Base-by-base conservation (phyloP, 2,797 vertebrate species). In the Microctenopoma steveboyesi region DNA sequence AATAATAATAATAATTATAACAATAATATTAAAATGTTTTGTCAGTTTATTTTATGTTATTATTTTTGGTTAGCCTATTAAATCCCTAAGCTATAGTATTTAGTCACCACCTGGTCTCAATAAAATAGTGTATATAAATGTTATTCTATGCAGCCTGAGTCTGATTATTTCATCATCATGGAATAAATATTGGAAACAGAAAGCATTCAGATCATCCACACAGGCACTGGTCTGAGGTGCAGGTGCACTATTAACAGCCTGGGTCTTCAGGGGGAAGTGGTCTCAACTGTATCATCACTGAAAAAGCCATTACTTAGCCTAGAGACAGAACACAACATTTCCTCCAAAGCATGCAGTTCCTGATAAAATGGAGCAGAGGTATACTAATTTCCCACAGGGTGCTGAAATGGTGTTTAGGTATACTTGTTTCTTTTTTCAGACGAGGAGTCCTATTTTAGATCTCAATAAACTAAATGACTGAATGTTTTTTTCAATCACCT, bases 271-370 rank as follows among this genome's bases (percentile, higher is more conserved):
- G 58, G 52, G 61, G 69, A 82, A 74, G 42, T 47, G 53, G 16
- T 78, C 50, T 57, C 66, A 75, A 78, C 62, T 84, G 67, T 59
- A 74, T 73, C 66, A 79, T 71, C 67, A 77, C 40, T 53, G 65
- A 78, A 84, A 66, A 78, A 50, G 57, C 55, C 68, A 69, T 79
- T 45, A 73, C 13, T 84, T 74, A 86, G 33, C 30, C 16, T 9
- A 6, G 45, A 62, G 50, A 56, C 39, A 63, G 59, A 63, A 67
- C 48, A 62, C 42, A 78, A 33, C 50, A 60, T 76, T 57, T 78
- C 58, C 56, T 64, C 79, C 52, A 75, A 59, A 68, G 65, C 28
- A 35, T 55, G 45, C 16, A 33, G 14, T 13, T 64, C 50, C 18
- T 67, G 35, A 35, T 22, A 39, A 67, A 74, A 18, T 14, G 11